phyloP scores from a whole-genome alignment of 2,888 invertebrate genomes.

The Hirtodrosophila alboralis region DNA sequence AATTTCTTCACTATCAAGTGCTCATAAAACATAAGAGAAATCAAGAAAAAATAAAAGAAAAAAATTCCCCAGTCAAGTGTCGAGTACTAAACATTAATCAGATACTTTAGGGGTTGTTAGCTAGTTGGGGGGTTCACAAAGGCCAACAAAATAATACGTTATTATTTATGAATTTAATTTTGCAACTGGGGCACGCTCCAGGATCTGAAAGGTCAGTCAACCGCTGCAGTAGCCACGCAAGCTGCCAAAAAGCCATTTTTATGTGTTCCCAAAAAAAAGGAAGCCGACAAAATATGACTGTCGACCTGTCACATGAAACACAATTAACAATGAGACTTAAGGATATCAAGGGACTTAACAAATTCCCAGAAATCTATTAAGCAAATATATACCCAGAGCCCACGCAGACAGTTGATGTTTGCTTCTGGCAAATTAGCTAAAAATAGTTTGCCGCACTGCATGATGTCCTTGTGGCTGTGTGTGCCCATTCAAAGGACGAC shows the following conservation, averaged over 20 bases:
- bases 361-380: constrained; percentile 29
- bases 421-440: constrained; percentile 57
- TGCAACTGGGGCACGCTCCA: constrained; percentile 23
- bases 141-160: constrained; percentile 53
- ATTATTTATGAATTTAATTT: constrained; percentile 70
- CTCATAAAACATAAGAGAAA: not conserved
- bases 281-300: constrained; percentile 28
- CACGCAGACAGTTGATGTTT: constrained; percentile 20
- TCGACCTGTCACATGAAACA: constrained; percentile 21
- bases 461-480: constrained; percentile 43
- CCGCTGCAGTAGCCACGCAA: constrained; percentile 44
- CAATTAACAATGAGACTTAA: constrained; percentile 49
- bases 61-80: not conserved
- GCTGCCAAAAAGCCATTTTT: constrained; percentile 44
- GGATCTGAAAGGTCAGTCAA: constrained; percentile 63
- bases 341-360: constrained; percentile 34
- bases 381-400: constrained; percentile 3
- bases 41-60: no score
- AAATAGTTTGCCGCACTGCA: constrained; percentile 60
- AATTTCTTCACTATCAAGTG: constrained; percentile 17
- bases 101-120: constrained; percentile 34
- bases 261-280: constrained; percentile 32
- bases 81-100: constrained; percentile 39
- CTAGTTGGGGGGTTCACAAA: constrained; percentile 19
- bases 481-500: constrained; percentile 26